Conservation (phyloP, 2,113 vertebrate genomes). For the Crocuta crocuta region DNA sequence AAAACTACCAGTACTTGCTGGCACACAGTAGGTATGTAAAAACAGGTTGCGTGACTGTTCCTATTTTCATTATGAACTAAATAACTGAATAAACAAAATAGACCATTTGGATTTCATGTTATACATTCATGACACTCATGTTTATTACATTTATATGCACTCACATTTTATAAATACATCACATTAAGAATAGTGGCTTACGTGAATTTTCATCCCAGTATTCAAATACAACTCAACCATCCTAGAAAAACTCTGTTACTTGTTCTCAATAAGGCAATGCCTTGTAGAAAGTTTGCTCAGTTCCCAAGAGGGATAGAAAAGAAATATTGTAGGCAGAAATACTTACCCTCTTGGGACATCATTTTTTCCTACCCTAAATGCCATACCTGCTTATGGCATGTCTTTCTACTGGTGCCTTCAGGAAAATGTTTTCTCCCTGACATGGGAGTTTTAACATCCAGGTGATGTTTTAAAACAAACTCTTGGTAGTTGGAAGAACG, state of each 20-base stretch:
- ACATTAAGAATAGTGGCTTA: neutral
- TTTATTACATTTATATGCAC: neutral
- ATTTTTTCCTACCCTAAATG: neutral
- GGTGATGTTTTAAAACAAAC: neutral
- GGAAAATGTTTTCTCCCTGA: slow-evolving; percentile 53
- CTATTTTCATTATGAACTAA: neutral
- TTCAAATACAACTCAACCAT: neutral
- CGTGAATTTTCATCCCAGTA: neutral
- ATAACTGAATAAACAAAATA: neutral
- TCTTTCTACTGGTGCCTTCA: neutral
- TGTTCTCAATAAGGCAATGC: neutral
- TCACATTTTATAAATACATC: neutral
- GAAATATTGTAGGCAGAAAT: neutral
- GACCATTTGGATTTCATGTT: neutral
- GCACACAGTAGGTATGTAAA: neutral
- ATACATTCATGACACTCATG: neutral
- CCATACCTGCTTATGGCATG: neutral
- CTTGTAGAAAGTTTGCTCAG: neutral
- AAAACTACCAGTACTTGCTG: neutral
- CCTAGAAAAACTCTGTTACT: neutral
- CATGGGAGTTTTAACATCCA: slow-evolving; percentile 33
- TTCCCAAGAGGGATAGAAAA: neutral
- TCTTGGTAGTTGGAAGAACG: neutral
- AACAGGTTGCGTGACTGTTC: neutral
- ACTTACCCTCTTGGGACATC: neutral